Evolutionary conservation across 2,888 invertebrate species (phyloP), one percentile per base, ranked within the genome.

Genomic region (Gasteruption jaculator): DNA sequence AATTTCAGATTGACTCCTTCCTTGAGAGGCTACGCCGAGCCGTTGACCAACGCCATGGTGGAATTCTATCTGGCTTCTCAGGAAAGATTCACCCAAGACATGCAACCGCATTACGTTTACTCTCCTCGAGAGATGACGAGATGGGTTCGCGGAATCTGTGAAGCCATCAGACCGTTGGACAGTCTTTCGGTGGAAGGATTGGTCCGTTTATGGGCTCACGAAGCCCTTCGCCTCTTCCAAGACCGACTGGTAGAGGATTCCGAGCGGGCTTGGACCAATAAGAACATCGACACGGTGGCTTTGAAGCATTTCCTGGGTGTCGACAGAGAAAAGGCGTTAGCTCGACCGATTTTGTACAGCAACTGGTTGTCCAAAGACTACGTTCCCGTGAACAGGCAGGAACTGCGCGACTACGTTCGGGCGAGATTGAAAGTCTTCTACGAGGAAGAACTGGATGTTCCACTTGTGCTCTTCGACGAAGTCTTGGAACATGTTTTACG

Each of bases 21-120:
- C 0, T 75, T 99, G 38, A 84, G 91, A 51, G 88, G 93, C 2
- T 95, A 91, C 71, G 91, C 97, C 1, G 97, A 96, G 64, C 92
- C 97, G 1, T 76, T 99, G 27, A 99, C 99, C 2, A 91, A 91
- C 63, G 96, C 99, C 2, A 99, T 99, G 99, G 99, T 99, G 8
- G 94, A 95, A 66, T 91, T 99, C 68, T 99, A 97, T 75, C 78
- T 97, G 38, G 82, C 87, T 5, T 96, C 96, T 4, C 97, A 99
- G 75, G 97, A 97, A 70, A 80, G 87, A 38, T 99, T 99, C 73
- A 99, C 99, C 1, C 97, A 97, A 73, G 99, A 99, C 72, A 97
- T 97, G 93, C 99, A 99, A 72, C 99, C 99, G 1, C 99, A 99
- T 73, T 99, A 99, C 71, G 96, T 99, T 0, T 99, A 99, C 76